Evolutionary conservation across 1,140 invertebrate genomes (phyloP), one percentile per base, ranked within the genome.

Genomic region (Uloborus diversus): DNA sequence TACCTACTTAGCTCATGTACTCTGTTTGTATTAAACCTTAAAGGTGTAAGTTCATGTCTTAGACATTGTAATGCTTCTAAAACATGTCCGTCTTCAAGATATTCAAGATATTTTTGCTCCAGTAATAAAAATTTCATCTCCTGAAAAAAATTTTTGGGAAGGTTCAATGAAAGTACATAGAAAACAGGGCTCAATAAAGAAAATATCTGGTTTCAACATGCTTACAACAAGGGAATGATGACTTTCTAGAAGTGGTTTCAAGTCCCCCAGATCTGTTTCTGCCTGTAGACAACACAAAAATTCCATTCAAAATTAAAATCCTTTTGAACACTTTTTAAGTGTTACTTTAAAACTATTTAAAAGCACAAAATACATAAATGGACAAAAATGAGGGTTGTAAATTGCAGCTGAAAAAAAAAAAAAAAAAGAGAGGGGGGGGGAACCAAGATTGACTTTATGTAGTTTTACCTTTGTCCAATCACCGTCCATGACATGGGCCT

Each of bases 91-190:
- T 96, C 94, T 88, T 98, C 96, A 83, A 99, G 89, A 87, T 92
- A 92, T 89, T 99, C 97, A 82, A 99, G 88, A 89, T 98, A 99
- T 88, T 99, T 98, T 89, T 99, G 96, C 87, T 99, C 96, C 83
- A 98, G 88, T 76, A 99, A 88, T 82, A 97, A 90, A 90, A 98
- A 98, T 87, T 95, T 96, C 96, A 99, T 98, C 90, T 98, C 95
- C 94, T 96, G 85, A n/a, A 82, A 82, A 78, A 79, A 28, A 37
- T 25, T n/a, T n/a, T n/a, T n/a, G n/a, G n/a, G n/a, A n/a, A n/a
- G n/a, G n/a, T n/a, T n/a, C n/a, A n/a, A n/a, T 53, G n/a, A 66
- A 53, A 59, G 23, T 13, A 23, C 13, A 79, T 37, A 30, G 61
- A 28, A n/a, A 65, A 64, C 27, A 70, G 37, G 61, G 30, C 14